Base-by-base conservation (phyloP, 2,888 invertebrate species). In the Cataglyphis rosenhaueri region DNA sequence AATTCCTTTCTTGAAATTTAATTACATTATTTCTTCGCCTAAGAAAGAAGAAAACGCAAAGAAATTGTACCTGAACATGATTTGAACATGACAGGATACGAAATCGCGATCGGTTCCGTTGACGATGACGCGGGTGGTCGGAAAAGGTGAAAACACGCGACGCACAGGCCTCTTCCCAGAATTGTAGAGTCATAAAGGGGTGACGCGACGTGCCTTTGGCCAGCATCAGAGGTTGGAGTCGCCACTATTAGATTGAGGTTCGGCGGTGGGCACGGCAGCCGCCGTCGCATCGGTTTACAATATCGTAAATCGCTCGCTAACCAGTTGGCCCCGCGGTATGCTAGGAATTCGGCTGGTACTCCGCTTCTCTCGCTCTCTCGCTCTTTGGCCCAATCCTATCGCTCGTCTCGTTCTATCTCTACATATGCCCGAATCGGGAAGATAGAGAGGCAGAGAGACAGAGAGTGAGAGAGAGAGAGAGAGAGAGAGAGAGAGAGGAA, bases 291-390 rank as follows among this genome's bases (percentile, higher is more conserved):
- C 92, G 94, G 93, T 94, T 94, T 93, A 94, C 93, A 93, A 94
- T 94, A 94, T 93, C 94, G 93, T 94, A 94, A 94, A 94, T 94
- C 94, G 93, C 92, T 92, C 91, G 93, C 93, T 93, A 93, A 94
- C 94, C 94, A 93, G 93, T 94, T 90, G 92, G 93, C 84, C 93
- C 91, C 91, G 91, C 91, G 93, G 93, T 92, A 94, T 94, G 92
- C 91, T 86, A 89, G 92, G 93, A 93, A 94, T 94, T 93, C 89
- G 91, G 89, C 92, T 90, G 91, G 89, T 90, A 86, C 87, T 86
- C 84, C 65, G 44, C 29, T 35, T 55, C 75, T 71, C 86, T 87
- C 85, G 82, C 83, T 76, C 84, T 71, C 84, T 55, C 64, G 74
- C 85, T 65, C 82, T 86, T 78, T 81, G 66, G 59, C 12, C 41